Base-by-base conservation (phyloP, 1,140 invertebrate genomes). In the Megalopta genalis region DNA sequence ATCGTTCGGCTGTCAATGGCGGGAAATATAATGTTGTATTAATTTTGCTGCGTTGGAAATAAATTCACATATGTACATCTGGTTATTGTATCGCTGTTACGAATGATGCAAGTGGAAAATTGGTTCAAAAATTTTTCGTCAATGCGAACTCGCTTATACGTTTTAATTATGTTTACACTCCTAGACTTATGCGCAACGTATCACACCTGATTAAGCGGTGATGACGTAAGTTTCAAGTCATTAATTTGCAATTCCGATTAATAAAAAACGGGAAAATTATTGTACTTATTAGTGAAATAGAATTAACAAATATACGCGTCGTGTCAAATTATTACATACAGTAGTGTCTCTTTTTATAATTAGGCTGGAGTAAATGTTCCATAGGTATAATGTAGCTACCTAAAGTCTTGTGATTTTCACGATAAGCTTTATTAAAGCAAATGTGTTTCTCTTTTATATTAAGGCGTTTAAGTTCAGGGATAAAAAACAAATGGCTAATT, bases 381-480 rank as follows among this genome's bases (percentile, higher is more conserved):
- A 66, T 90, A 90, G 81, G 57, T 88, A 88, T 74, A 82, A 67
- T 87, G 77, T 89, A 88, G 83, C 88, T 91, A 92, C 91, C 91
- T 91, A 89, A 67, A 86, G 85, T 88, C 80, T 46, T 82, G 81
- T 87, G 69, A 87, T 86, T 88, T 46, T 84, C 84, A 84, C 85
- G 85, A 67, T 64, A 75, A 81, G 62, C 79, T 83, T 87, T 78
- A 80, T 84, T 80, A 89, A 87, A 82, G 78, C 80, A 79, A 76
- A 86, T 86, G 84, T 85, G 46, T 82, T 82, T 81, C 49, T 79
- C 25, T 37, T 79, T 80, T 83, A 77, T 81, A 46, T 85, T 84
- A 88, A 79, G 74, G 72, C 76, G 69, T 88, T 86, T 85, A 82
- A 90, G 32, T 85, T 86, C 66, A 54, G 59, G 6, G 32, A 39